Percentiles rank a stretch among this genome's conserved stretches.
phyloP scores from a whole-genome alignment of 2,113 vertebrate genomes.

The Leucosticte australis region DNA sequence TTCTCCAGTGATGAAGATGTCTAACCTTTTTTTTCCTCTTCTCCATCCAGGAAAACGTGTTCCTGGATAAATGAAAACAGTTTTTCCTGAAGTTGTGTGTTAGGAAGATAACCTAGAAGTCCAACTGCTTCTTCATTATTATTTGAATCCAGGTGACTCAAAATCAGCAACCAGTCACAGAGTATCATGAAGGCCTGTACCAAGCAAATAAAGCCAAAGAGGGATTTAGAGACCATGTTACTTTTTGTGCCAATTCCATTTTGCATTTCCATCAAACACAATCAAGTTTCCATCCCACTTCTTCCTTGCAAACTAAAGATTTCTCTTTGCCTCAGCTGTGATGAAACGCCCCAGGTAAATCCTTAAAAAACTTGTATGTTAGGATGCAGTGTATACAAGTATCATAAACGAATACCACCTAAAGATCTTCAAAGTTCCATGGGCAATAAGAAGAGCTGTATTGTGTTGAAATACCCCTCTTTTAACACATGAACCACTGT shows the following conservation, averaged over 20 bases:
- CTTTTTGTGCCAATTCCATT: background rate
- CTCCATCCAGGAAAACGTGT: constrained; percentile 74
- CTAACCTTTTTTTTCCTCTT: constrained; percentile 75
- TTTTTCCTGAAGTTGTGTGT: constrained; percentile 81
- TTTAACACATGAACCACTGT: background rate
- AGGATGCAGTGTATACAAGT: background rate
- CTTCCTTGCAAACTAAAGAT: background rate
- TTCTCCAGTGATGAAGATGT: background rate
- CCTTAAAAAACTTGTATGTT: background rate
- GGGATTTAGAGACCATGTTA: background rate
- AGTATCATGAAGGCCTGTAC: constrained; percentile 84
- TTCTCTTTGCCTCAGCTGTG: background rate
- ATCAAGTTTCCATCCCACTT: background rate
- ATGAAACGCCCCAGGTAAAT: background rate
- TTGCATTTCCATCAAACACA: background rate
- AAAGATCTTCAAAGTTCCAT: background rate
- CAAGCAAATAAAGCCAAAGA: constrained; percentile 2
- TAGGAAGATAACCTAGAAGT: constrained; percentile 77
- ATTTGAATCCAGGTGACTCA: constrained; percentile 79
- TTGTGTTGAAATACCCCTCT: background rate
- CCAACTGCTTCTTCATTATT: constrained; percentile 57
- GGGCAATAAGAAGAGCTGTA: background rate
- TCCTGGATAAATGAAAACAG: constrained; percentile 78
- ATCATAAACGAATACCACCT: background rate
- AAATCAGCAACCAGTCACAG: constrained; percentile 85